A percentile compares a stretch with the other conserved stretches of the same genome.
These are phyloP conservation scores for Allygus modestus DNA, from an alignment of 2,888 invertebrate genomes.

Conservation along the genomic window DNA sequence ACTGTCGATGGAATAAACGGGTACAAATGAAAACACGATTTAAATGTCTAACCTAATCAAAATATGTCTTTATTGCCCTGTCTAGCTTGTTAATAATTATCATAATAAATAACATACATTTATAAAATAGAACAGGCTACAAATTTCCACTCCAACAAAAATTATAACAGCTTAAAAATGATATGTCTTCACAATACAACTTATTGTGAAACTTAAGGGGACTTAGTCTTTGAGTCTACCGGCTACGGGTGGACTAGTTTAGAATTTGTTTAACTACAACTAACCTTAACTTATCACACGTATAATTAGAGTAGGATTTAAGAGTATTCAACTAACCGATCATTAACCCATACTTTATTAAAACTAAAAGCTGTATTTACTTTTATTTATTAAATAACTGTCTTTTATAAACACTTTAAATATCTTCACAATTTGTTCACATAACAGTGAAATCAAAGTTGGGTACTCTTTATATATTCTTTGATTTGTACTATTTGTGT, in stretches of 20 bases:
- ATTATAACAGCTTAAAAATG: conserved; percentile 61
- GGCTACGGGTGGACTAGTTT: conserved; percentile 45
- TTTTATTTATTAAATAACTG: no score
- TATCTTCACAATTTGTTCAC: background rate
- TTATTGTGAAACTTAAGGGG: conserved; percentile 61
- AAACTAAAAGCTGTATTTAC: no score
- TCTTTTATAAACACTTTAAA: background rate
- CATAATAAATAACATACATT: conserved; percentile 63
- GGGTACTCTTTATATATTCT: no score
- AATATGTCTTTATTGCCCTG: conserved; percentile 64
- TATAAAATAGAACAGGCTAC: conserved; percentile 62
- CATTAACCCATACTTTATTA: background rate
- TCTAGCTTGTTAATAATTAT: conserved; percentile 49
- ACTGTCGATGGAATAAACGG: background rate
- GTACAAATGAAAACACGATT: conserved; percentile 49
- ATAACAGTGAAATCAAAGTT: no score
- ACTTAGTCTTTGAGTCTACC: conserved; percentile 11
- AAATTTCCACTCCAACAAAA: conserved; percentile 58
- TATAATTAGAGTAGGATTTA: conserved; percentile 37
- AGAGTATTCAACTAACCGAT: background rate
- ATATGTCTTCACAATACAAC: conserved; percentile 61
- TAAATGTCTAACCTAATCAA: conserved; percentile 63
- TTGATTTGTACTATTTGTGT: no score
- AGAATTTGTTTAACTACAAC: conserved; percentile 48
- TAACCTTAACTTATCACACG: conserved; percentile 55